phyloP scores from a whole-genome alignment of 2,888 invertebrate genomes.

The Hirtodrosophila confusa region DNA sequence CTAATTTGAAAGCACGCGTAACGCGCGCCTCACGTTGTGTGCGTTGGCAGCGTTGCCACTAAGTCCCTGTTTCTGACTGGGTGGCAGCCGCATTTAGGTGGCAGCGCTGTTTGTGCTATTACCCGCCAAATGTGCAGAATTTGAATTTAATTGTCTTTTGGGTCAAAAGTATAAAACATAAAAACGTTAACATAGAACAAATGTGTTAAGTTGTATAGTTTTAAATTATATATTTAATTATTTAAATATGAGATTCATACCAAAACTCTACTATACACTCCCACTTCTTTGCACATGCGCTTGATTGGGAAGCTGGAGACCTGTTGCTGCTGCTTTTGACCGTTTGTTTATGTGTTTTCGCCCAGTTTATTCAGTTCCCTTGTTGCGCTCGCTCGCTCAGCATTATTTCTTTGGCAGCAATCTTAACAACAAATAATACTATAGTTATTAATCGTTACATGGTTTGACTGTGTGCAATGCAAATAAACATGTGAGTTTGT shows the following conservation, averaged over 20 bases:
- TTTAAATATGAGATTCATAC: no score
- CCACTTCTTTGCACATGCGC: conserved; percentile 47
- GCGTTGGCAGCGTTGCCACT: conserved; percentile 31
- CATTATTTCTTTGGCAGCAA: conserved; percentile 39
- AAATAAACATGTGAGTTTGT: conserved; percentile 32
- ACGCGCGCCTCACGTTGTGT: background rate
- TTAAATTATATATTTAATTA: no score
- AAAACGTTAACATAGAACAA: background rate
- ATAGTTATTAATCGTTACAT: conserved; percentile 1
- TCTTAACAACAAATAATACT: conserved; percentile 8
- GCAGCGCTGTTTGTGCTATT: conserved; percentile 10
- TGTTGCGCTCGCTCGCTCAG: conserved; percentile 45
- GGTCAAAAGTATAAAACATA: no score
- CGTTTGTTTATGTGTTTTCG: conserved; percentile 23
- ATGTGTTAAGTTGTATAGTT: no score
- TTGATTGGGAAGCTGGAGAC: conserved; percentile 88
- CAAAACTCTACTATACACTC: no score
- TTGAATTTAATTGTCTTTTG: conserved; percentile 2
- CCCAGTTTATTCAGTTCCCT: conserved; percentile 58
- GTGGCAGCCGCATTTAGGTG: conserved; percentile 7
- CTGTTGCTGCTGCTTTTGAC: conserved; percentile 41
- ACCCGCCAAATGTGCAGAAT: conserved; percentile 11
- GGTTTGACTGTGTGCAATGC: background rate
- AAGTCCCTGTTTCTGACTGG: background rate
- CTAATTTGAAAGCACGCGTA: conserved; percentile 26